Conservation (phyloP, 1,140 invertebrate genomes). For the Lepidurus packardi region DNA sequence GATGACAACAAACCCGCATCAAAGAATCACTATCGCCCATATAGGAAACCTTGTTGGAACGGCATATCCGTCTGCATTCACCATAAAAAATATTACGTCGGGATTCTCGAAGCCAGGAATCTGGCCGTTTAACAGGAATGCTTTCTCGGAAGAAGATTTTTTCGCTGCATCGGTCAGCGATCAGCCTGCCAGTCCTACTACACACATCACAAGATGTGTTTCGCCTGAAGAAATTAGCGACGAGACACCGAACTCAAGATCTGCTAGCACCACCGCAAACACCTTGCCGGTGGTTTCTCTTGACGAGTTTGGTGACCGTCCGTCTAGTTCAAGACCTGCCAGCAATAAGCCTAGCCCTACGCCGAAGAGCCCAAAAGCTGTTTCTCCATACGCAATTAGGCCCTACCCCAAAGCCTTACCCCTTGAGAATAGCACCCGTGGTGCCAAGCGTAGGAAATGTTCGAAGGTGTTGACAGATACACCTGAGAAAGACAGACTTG, state of each 20-base stretch:
- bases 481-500: constrained; percentile 5
- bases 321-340: constrained; percentile 4
- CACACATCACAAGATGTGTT: background rate
- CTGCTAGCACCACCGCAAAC: background rate
- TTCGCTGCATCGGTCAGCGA: constrained; percentile 34
- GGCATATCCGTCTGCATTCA: constrained; percentile 34
- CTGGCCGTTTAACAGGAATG: constrained; percentile 37
- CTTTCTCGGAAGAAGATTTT: constrained; percentile 36
- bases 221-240: constrained; percentile 5
- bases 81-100: constrained; percentile 35
- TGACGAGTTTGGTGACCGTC: constrained; percentile 4
- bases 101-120: constrained; percentile 39
- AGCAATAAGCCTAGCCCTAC: background rate
- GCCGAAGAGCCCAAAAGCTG: constrained; percentile 3
- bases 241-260: constrained; percentile 4
- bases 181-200: constrained; percentile 26
- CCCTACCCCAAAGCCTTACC: constrained; percentile 3
- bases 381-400: background rate
- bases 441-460: constrained; percentile 4
- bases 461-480: constrained; percentile 5
- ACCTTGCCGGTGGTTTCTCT: background rate
- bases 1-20: constrained; percentile 38
- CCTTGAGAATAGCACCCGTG: background rate
- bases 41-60: constrained; percentile 35
- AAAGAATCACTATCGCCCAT: constrained; percentile 37